These are phyloP conservation scores for Vireo altiloquus DNA, from an alignment of 2,113 vertebrate species.

Conservation along the genomic window DNA sequence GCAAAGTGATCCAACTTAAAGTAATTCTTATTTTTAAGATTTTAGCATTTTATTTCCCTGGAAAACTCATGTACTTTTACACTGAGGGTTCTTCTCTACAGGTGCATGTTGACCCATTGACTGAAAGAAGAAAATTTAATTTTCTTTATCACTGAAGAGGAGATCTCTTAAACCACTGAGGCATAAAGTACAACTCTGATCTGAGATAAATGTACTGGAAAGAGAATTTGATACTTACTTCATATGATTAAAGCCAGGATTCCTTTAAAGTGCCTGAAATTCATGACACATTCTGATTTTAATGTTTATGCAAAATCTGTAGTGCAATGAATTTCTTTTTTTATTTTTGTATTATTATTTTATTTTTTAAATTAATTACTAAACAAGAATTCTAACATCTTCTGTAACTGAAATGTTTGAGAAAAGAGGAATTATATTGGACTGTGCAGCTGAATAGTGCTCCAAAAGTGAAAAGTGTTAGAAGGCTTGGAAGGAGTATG, in stretches of 20 bases:
- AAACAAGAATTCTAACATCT: not conserved
- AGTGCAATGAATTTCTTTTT: not conserved
- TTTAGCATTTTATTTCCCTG: not conserved
- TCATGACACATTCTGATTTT: not conserved
- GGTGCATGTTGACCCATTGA: not conserved
- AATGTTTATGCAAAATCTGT: not conserved
- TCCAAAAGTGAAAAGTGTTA: not conserved
- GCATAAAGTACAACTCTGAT: not conserved
- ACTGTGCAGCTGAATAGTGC: not conserved
- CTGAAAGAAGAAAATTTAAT: not conserved
- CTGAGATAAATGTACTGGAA: not conserved
- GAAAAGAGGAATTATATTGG: not conserved
- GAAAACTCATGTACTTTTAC: not conserved
- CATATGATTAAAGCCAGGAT: not conserved
- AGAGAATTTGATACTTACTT: not conserved
- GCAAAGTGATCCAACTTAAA: not conserved
- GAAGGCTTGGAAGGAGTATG: not conserved
- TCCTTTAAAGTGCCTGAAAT: not conserved
- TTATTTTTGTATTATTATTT: too few relatives aligned
- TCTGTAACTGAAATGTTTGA: not conserved
- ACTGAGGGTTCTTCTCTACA: not conserved
- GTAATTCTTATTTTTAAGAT: not conserved
- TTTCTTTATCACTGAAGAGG: not conserved
- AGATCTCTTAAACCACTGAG: not conserved
- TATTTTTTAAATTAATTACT: not conserved